Percentiles rank a stretch among this genome's conserved stretches.
These are phyloP conservation scores for Eretmocerus hayati DNA, from an alignment of 2,888 invertebrate genomes.

Conservation along the genomic window DNA sequence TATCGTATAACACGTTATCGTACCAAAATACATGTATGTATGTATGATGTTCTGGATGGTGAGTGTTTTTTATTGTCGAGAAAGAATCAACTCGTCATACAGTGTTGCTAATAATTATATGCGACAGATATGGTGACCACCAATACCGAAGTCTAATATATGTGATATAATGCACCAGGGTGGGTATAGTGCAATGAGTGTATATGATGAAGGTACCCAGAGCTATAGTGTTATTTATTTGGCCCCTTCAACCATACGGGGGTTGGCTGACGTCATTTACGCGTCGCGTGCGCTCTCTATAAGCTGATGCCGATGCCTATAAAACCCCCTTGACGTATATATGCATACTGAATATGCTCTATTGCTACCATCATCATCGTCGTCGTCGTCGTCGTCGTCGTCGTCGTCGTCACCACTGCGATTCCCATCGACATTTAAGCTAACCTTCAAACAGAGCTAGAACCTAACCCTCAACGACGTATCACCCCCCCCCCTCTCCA, in stretches of 20 bases:
- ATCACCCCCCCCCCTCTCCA: constrained; percentile 9
- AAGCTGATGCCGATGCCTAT: not conserved
- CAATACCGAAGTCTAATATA: too few species aligned
- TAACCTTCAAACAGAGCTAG: constrained; percentile 12
- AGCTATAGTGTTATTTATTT: too few species aligned
- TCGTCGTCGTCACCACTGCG: not conserved
- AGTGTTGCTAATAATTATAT: too few species aligned
- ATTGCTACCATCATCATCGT: constrained; percentile 22
- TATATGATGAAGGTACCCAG: too few species aligned
- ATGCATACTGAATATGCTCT: constrained; percentile 22
- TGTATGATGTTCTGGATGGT: too few species aligned
- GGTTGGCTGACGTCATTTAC: constrained; percentile 25
- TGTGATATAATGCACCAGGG: too few species aligned
- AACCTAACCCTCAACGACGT: constrained; percentile 4
- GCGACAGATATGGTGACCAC: too few species aligned
- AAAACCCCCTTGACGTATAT: constrained; percentile 25
- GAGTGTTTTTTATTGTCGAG: constrained; percentile 19
- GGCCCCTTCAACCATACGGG: too few species aligned
- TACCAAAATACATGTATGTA: too few species aligned
- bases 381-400: constrained; percentile 9
- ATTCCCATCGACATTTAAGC: constrained; percentile 1
- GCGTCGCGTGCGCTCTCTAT: not conserved
- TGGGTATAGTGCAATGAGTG: too few species aligned
- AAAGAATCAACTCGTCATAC: constrained; percentile 22
- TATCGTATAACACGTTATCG: too few species aligned